These are phyloP conservation scores for Tenodera sinensis DNA, from an alignment of 2,888 invertebrate species.

Conservation along the genomic window DNA sequence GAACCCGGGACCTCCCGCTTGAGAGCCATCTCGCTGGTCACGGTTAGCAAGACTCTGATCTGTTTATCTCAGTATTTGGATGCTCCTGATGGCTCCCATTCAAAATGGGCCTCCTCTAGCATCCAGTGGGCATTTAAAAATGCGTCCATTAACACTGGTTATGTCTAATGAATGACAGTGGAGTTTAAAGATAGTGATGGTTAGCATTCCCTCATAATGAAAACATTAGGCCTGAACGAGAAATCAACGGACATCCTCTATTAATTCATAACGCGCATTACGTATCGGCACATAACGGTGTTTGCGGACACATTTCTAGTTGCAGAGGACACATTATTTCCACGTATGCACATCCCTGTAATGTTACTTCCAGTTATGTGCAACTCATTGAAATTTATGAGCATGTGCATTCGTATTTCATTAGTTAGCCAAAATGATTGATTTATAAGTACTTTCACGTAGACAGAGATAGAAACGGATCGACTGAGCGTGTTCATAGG, in stretches of 20 bases:
- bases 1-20: too few species aligned
- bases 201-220: too few species aligned
- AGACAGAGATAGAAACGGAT: background rate
- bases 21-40: too few species aligned
- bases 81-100: too few species aligned
- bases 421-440: background rate
- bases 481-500: background rate
- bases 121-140: too few species aligned
- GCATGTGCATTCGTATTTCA: background rate
- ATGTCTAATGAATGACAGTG: background rate
- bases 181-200: too few species aligned
- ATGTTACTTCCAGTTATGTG: background rate
- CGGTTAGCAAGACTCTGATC: too few species aligned
- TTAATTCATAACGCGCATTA: background rate
- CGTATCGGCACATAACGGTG: background rate
- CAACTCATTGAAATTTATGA: background rate
- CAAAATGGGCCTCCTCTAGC: too few species aligned
- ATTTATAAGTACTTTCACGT: background rate
- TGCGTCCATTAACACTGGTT: background rate
- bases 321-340: background rate
- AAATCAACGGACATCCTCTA: background rate
- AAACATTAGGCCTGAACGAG: background rate
- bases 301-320: background rate
- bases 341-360: background rate
- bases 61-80: too few species aligned